phyloP scores from a whole-genome alignment of 2,113 vertebrate genomes.

The Semnornis frantzii region DNA sequence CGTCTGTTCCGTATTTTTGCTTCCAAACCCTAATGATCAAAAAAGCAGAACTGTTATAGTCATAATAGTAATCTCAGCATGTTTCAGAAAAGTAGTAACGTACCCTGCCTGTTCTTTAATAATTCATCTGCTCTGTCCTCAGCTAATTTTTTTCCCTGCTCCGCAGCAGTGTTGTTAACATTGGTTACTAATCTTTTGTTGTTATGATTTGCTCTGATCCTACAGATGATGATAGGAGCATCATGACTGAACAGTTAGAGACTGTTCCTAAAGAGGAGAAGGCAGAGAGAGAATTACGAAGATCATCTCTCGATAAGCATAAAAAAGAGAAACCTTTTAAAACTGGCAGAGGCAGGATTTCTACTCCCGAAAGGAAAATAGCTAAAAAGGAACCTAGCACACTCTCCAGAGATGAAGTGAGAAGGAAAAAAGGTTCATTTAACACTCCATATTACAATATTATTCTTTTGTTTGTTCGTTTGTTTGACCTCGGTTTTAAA shows the following conservation, averaged over 20 bases:
- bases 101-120: conserved; percentile 19
- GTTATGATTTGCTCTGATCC: conserved; percentile 79
- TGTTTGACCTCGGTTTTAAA: too few relatives aligned
- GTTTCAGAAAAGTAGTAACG: conserved; percentile 43
- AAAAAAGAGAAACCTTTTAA: conserved; percentile 89
- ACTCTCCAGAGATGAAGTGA: conserved; percentile 93
- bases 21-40: conserved; percentile 57
- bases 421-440: conserved; percentile 99
- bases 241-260: conserved; percentile 93
- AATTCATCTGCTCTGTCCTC: conserved; percentile 26
- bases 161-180: conserved; percentile 26
- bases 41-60: conserved; percentile 14
- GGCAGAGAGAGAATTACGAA: conserved; percentile 82
- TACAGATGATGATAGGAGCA: conserved; percentile 96
- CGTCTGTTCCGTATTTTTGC: conserved; percentile 49
- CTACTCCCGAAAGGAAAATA: conserved; percentile 95
- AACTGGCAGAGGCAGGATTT: conserved; percentile 88
- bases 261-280: conserved; percentile 87
- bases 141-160: conserved; percentile 34
- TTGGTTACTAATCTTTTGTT: conserved; percentile 74
- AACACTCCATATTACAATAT: conserved; percentile 72
- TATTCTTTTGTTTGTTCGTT: background rate
- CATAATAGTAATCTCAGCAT: conserved; percentile 24
- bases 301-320: conserved; percentile 86
- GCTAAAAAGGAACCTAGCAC: conserved; percentile 90